Conservation (phyloP, 1,140 invertebrate genomes). For the Caenorhabditis inopinata region DNA sequence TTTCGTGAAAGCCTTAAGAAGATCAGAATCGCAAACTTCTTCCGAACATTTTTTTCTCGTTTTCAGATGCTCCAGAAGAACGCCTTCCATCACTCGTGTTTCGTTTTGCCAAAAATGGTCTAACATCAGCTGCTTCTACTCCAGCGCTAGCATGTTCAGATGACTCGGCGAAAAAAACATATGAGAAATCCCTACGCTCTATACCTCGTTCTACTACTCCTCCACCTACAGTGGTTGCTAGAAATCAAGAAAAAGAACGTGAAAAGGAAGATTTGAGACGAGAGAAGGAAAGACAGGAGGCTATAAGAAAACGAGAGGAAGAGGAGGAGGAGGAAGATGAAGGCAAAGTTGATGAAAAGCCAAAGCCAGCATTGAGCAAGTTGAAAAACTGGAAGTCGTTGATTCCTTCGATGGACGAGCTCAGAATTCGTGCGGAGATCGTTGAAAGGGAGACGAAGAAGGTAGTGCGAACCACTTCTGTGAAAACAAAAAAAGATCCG, state of each 20-base stretch:
- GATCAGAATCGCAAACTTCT: background rate
- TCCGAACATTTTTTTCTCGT: background rate
- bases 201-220: background rate
- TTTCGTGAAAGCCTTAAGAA: too few relatives aligned
- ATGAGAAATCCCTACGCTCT: background rate
- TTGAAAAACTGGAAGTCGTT: background rate
- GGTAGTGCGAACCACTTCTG: background rate
- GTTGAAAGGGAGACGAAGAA: background rate
- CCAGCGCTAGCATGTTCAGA: background rate
- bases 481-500: background rate
- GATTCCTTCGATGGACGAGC: slow-evolving; percentile 39
- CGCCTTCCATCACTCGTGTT: background rate
- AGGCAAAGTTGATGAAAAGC: slow-evolving; percentile 1
- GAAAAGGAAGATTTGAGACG: background rate
- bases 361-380: background rate
- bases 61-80: background rate
- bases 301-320: background rate
- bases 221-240: background rate
- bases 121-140: background rate
- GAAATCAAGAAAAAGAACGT: slow-evolving; percentile 1
- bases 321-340: background rate
- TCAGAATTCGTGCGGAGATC: slow-evolving; percentile 2
- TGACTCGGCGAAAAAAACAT: background rate
- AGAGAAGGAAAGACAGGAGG: background rate
- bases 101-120: background rate